Conservation (phyloP, 2,113 vertebrate species). For the Centrocercus urophasianus region DNA sequence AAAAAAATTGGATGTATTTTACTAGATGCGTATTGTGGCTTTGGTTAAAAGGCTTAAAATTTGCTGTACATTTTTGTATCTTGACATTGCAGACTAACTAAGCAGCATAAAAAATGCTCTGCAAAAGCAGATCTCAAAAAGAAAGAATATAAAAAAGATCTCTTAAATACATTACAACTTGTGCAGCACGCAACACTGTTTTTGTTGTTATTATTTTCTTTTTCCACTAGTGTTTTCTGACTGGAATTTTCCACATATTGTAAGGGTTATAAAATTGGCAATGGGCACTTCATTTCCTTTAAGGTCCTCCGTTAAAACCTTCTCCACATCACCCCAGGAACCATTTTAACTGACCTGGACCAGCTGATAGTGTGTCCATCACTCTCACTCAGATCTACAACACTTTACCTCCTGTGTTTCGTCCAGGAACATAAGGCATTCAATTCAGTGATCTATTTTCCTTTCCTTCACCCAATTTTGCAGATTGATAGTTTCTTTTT, state of each 20-base stretch:
- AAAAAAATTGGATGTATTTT: background rate
- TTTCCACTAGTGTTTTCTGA: background rate
- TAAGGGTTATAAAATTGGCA: conserved; percentile 11
- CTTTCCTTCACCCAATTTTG: background rate
- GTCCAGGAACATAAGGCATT: background rate
- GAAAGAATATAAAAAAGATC: background rate
- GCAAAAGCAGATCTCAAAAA: background rate
- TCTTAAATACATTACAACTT: background rate
- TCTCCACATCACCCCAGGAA: background rate
- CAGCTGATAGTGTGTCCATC: background rate
- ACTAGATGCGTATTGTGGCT: background rate
- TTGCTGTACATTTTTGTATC: background rate
- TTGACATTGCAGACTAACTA: conserved; percentile 22
- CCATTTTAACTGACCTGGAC: background rate
- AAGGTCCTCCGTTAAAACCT: background rate
- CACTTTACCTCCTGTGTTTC: background rate
- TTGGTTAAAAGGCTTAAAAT: conserved; percentile 18
- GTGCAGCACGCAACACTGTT: background rate
- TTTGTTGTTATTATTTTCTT: conserved; percentile 1
- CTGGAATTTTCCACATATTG: conserved; percentile 16
- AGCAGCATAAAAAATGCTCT: background rate
- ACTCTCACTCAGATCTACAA: background rate
- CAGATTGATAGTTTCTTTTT: background rate
- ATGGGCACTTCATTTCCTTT: conserved; percentile 31
- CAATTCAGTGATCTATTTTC: background rate